phyloP scores from a whole-genome alignment of 1,140 invertebrate genomes.

The Drosophila rhopaloa region DNA sequence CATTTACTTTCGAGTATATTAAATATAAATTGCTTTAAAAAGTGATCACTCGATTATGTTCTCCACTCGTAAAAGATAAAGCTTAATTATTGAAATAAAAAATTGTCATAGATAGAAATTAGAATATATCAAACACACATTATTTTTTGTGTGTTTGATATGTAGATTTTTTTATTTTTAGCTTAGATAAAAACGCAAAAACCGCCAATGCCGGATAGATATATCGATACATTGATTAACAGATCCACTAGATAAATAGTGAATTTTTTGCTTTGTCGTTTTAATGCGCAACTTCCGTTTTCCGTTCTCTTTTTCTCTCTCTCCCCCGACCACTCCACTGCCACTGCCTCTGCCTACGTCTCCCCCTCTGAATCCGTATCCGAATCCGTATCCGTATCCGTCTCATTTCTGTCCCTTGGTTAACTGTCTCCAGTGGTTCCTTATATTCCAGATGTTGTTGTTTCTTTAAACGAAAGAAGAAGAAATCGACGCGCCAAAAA shows the following conservation, averaged over 20 bases:
- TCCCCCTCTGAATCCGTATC: slow-evolving; percentile 11
- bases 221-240: slow-evolving; percentile 76
- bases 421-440: slow-evolving; percentile 81
- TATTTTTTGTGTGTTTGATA: background rate
- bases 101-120: too few species aligned
- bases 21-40: too few species aligned
- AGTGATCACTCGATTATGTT: too few species aligned
- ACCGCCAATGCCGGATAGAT: background rate
- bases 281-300: slow-evolving; percentile 67
- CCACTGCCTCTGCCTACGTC: slow-evolving; percentile 6
- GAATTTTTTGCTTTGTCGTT: slow-evolving; percentile 84
- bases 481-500: slow-evolving; percentile 89
- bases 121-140: too few species aligned
- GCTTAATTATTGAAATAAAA: too few species aligned
- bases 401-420: slow-evolving; percentile 51
- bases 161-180: background rate
- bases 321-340: slow-evolving; percentile 35
- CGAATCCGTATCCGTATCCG: slow-evolving; percentile 37
- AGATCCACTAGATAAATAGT: slow-evolving; percentile 59
- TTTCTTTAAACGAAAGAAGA: slow-evolving; percentile 98
- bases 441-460: slow-evolving; percentile 94
- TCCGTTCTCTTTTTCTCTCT: slow-evolving; percentile 50
- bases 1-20: too few species aligned
- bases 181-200: background rate
- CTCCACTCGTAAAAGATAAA: too few species aligned